These are phyloP conservation scores for Rattus rattus DNA, from an alignment of 2,113 vertebrate species.

Conservation along the genomic window DNA sequence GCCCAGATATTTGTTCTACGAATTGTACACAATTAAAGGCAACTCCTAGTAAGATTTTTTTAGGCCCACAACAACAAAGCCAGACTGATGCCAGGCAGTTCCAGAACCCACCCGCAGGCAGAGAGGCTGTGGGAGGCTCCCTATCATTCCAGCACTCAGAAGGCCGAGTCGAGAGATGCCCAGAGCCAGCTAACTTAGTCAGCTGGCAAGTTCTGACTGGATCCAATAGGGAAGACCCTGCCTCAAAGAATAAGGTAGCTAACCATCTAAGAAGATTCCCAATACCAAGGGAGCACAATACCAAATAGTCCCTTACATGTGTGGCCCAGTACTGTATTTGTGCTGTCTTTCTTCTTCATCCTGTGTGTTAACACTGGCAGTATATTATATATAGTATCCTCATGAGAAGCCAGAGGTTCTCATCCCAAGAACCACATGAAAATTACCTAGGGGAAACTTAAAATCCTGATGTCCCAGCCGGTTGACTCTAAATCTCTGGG, in stretches of 20 bases:
- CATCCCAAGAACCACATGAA: neutral
- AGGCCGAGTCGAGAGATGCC: neutral
- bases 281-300: neutral
- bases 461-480: neutral
- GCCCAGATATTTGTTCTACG: neutral
- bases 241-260: neutral
- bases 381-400: neutral
- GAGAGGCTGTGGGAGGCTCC: neutral
- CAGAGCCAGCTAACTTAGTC: neutral
- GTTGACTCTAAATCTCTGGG: neutral
- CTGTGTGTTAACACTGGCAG: neutral
- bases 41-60: conserved; percentile 2
- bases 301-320: neutral
- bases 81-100: neutral
- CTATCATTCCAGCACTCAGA: neutral
- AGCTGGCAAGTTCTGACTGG: neutral
- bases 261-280: no score
- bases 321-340: neutral
- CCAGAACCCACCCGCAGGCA: neutral
- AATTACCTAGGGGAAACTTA: neutral
- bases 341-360: neutral
- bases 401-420: neutral
- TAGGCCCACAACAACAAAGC: neutral
- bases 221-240: neutral
- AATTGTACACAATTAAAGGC: neutral